Base-by-base conservation (phyloP, 2,113 vertebrate species). In the Mandrillus leucophaeus region DNA sequence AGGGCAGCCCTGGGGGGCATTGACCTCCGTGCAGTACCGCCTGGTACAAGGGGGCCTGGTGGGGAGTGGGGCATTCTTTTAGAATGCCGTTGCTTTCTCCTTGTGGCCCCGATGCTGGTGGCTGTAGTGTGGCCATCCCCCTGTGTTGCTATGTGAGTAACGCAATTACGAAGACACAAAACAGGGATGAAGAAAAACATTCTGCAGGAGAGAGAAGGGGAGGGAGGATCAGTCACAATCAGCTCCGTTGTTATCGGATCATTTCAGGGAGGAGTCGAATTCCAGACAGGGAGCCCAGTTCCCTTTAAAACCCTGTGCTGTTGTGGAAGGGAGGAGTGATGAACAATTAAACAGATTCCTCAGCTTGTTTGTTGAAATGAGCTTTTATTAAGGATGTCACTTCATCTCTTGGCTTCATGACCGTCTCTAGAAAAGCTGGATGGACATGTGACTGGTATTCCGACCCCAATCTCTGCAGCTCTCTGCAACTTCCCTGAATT, bases 101-200 rank as follows among this genome's bases (percentile, higher is more conserved):
- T 68, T 64, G n/a, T 8, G 20, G 12, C 35, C 48, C 81, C 27
- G n/a, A 70, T 0, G 0, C 78, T 88, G 38, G 59, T 72, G 70
- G 50, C 73, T 61, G 70, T 43, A 1, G 18, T 70, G 59, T 81
- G 57, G 17, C 48, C 22, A 7, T 48, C 6, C 25, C 75, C 0
- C 0, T 48, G 40, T 12, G 10, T 90, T 95, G 87, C 93, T 93
- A 10, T 92, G 87, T 0, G 6, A 93, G 32, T 79, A 88, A 88
- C 52, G 25, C 52, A 87, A 40, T 93, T 90, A 75, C 0, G 40
- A 88, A 84, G 95, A 88, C 50, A 27, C 89, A 70, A 86, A 30
- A 55, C 20, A 9, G 16, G n/a, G 38, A 80, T 32, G 48, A 50
- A 66, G 38, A 57, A 87, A 86, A 64, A 64, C 9, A 4, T 68